These are phyloP conservation scores for Rhynchophorus ferrugineus DNA, from an alignment of 1,140 invertebrate species.

Conservation along the genomic window DNA sequence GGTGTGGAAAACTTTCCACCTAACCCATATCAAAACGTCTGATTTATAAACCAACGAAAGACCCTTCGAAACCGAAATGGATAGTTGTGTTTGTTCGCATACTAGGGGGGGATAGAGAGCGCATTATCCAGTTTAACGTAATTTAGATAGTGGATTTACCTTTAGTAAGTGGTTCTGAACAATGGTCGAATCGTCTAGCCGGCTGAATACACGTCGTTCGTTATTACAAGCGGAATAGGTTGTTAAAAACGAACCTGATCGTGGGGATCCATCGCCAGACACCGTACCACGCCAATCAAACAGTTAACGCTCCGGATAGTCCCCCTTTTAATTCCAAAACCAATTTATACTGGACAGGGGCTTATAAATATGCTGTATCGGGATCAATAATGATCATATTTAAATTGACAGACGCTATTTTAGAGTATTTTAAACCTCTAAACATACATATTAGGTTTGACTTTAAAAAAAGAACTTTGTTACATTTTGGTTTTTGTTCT, in stretches of 20 bases:
- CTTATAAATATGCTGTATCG: background rate
- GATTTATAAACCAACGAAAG: background rate
- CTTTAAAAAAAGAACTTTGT: too few species aligned
- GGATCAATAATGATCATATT: background rate
- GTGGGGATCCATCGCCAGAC: conserved; percentile 8
- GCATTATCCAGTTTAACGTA: conserved; percentile 15
- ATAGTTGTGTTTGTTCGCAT: background rate
- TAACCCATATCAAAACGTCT: too few species aligned
- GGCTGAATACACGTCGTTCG: conserved; percentile 2
- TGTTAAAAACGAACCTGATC: conserved; percentile 16
- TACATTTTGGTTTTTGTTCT: too few species aligned
- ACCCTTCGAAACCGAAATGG: background rate
- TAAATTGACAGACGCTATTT: too few species aligned
- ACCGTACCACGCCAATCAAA: conserved; percentile 25
- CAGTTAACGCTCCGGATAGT: conserved; percentile 18
- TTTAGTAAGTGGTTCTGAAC: conserved; percentile 22
- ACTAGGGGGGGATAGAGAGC: background rate
- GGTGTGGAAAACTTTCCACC: too few species aligned
- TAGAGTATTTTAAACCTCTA: too few species aligned
- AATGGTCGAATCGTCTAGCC: conserved; percentile 24
- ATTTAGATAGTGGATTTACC: conserved; percentile 19
- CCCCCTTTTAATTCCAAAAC: conserved; percentile 4
- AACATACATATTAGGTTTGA: too few species aligned
- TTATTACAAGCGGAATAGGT: conserved; percentile 15
- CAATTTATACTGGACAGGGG: conserved; percentile 3